These are phyloP conservation scores for Bufo bufo DNA, from an alignment of 2,113 vertebrate species.

Conservation along the genomic window DNA sequence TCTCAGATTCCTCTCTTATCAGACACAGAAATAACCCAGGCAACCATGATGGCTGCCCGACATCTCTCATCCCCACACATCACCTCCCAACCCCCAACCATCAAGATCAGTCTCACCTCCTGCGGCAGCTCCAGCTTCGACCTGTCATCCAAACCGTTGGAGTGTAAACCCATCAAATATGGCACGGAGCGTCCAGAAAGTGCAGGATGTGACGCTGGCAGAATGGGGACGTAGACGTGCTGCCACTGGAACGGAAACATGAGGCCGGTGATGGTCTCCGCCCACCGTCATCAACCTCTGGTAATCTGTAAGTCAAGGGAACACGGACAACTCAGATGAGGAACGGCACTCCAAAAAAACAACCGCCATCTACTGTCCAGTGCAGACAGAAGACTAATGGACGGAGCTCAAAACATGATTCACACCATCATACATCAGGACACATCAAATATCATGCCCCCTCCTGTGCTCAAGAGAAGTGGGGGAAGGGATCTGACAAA, in stretches of 20 bases:
- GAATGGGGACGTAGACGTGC: slow-evolving; percentile 85
- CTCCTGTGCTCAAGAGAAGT: too few relatives aligned
- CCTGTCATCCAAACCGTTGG: slow-evolving; percentile 83
- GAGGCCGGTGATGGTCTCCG: slow-evolving; percentile 83
- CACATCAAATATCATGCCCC: not conserved
- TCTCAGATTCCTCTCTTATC: too few relatives aligned
- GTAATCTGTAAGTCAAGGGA: slow-evolving; percentile 77
- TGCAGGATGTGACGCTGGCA: slow-evolving; percentile 84
- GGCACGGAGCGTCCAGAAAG: slow-evolving; percentile 85
- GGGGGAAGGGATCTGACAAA: too few relatives aligned
- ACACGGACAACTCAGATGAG: not conserved
- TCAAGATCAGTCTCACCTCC: slow-evolving; percentile 76
- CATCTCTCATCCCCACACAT: not conserved
- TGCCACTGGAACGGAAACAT: slow-evolving; percentile 89
- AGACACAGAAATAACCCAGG: not conserved
- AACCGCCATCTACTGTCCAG: not conserved
- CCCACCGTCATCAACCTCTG: slow-evolving; percentile 88
- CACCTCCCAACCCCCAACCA: not conserved
- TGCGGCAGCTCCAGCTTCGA: slow-evolving; percentile 90
- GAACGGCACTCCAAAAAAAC: not conserved
- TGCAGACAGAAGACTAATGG: too few relatives aligned
- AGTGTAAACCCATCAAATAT: slow-evolving; percentile 86
- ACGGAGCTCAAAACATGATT: too few relatives aligned
- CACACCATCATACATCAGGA: not conserved
- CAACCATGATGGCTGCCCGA: not conserved